These are phyloP conservation scores for Lamproptera curius DNA, from an alignment of 2,888 invertebrate species.

Conservation along the genomic window DNA sequence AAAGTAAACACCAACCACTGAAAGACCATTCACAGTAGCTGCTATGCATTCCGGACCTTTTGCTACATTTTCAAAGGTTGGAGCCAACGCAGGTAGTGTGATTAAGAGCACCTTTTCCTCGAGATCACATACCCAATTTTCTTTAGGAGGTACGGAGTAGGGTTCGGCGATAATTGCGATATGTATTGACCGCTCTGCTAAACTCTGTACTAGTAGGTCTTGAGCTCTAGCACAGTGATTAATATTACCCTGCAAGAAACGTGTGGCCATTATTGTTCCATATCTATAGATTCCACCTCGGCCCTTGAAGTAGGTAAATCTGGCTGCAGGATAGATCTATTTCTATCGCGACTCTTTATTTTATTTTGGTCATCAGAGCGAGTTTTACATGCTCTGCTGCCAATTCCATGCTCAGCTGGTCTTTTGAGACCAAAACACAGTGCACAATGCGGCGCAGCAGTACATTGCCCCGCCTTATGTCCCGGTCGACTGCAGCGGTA, in stretches of 20 bases:
- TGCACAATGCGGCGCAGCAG: not conserved
- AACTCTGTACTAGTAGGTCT: constrained; percentile 21
- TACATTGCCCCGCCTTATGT: constrained; percentile 14
- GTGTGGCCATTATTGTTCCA: not conserved
- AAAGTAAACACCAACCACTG: no score
- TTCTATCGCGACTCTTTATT: not conserved
- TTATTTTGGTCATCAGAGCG: not conserved
- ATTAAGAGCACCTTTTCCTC: not conserved
- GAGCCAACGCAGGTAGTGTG: not conserved
- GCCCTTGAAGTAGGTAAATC: not conserved
- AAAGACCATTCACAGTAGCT: not conserved
- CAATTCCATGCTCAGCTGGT: not conserved
- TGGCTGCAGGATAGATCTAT: not conserved
- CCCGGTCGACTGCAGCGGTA: constrained; percentile 22
- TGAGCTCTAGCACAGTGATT: no score
- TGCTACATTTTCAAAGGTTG: not conserved
- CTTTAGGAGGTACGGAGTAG: not conserved
- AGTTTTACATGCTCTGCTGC: not conserved
- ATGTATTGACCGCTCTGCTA: constrained; percentile 24
- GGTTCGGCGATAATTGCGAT: constrained; percentile 19
- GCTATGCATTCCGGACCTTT: not conserved
- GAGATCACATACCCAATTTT: not conserved
- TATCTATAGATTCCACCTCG: not conserved
- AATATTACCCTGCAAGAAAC: constrained; percentile 22
- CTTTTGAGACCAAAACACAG: not conserved